phyloP scores from a whole-genome alignment of 1,140 invertebrate genomes.

The Leptopilina boulardi region DNA sequence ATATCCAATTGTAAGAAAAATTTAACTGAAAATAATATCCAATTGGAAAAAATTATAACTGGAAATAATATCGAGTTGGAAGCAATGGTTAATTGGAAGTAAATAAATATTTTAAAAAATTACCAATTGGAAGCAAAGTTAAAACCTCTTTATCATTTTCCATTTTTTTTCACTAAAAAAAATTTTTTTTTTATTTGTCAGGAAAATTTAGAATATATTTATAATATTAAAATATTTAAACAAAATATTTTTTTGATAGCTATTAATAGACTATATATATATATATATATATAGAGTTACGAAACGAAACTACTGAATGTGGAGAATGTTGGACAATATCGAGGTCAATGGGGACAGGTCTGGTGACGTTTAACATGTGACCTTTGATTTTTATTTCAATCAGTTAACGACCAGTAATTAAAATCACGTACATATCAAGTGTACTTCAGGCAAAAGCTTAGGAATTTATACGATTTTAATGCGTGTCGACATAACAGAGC shows the following conservation, averaged over 20 bases:
- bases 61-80: too few species aligned
- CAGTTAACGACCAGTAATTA: background rate
- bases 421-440: background rate
- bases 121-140: too few species aligned
- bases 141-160: too few species aligned
- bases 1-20: too few species aligned
- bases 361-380: conserved; percentile 3
- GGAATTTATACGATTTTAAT: background rate
- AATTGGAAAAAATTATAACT: too few species aligned
- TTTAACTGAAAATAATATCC: too few species aligned
- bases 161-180: too few species aligned
- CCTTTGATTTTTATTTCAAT: conserved; percentile 28
- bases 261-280: background rate
- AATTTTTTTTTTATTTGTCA: too few species aligned
- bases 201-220: too few species aligned
- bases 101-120: too few species aligned
- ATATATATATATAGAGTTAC: background rate
- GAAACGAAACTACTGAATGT: background rate
- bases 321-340: background rate
- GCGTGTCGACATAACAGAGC: background rate
- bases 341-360: background rate
- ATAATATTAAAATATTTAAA: conserved; percentile 32
- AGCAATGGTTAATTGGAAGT: too few species aligned
- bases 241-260: conserved; percentile 29
- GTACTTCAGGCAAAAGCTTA: background rate